These are phyloP conservation scores for Halcyon badia DNA, from an alignment of 2,797 vertebrate genomes.

Conservation along the genomic window DNA sequence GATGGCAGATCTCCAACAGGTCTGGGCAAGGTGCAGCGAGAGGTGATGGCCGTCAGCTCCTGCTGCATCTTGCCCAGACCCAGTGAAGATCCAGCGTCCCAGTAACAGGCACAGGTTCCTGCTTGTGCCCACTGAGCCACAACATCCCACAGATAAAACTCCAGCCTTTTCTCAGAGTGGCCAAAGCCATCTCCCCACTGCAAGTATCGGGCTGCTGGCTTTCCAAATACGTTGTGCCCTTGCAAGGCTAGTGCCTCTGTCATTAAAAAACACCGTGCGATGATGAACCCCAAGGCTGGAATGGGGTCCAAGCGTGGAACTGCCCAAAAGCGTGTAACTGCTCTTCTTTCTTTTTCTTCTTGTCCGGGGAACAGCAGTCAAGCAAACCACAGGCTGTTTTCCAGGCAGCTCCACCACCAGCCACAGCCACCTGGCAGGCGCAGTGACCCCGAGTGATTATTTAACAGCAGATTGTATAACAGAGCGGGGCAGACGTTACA, in stretches of 20 bases:
- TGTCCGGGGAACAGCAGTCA: accelerated
- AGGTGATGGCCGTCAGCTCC: background rate
- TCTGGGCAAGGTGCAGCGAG: background rate
- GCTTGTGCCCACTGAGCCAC: background rate
- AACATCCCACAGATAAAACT: background rate
- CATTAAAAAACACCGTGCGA: background rate
- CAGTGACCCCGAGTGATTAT: conserved; percentile 7
- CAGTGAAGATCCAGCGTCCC: accelerated
- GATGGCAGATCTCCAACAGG: accelerated
- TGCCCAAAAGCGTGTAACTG: background rate
- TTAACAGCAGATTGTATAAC: conserved; percentile 58
- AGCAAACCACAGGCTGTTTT: background rate
- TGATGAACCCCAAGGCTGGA: background rate
- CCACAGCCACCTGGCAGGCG: background rate
- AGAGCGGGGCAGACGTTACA: conserved; percentile 24
- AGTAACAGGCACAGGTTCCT: background rate
- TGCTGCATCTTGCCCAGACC: background rate
- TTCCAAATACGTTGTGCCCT: background rate
- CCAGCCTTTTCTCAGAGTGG: background rate
- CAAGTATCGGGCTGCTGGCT: accelerated
- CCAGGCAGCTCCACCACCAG: background rate
- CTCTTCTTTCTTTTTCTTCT: background rate
- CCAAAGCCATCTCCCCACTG: background rate
- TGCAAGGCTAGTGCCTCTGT: accelerated
- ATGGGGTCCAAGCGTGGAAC: background rate